Percentiles rank a stretch among this genome's conserved stretches.
Evolutionary conservation across 2,888 invertebrate genomes (phyloP).

Genomic region (Lamellibrachia satsuma): DNA sequence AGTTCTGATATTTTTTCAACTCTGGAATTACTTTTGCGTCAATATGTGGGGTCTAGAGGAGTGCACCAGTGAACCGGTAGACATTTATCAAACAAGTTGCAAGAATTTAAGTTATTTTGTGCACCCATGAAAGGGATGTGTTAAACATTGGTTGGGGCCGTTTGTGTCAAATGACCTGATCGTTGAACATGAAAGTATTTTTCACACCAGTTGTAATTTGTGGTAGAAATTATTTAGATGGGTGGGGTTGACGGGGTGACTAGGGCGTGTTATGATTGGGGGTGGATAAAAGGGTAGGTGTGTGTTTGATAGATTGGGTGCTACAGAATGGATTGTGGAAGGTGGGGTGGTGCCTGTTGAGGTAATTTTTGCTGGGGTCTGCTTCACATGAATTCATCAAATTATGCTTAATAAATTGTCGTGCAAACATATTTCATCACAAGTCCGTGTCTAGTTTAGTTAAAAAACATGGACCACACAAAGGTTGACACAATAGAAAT

Average conservation of each 20-base stretch:
- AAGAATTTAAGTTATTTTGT: background rate
- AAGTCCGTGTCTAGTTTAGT: background rate
- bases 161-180: background rate
- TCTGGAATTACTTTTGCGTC: no score
- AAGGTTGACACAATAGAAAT: background rate
- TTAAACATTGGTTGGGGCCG: background rate
- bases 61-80: no score
- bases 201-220: slow-evolving; percentile 17
- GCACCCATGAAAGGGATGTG: background rate
- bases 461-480: background rate
- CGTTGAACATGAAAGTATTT: background rate
- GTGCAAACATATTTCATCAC: background rate
- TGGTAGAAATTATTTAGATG: background rate
- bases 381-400: background rate
- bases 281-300: background rate
- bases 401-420: background rate
- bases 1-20: no score
- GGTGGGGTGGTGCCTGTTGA: background rate
- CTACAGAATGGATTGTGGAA: background rate
- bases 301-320: background rate
- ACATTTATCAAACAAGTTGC: no score
- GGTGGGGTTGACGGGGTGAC: background rate
- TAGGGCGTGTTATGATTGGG: background rate
- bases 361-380: background rate
- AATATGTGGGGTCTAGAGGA: no score